Evolutionary conservation across 1,140 invertebrate species (phyloP).

Genomic region (Drosophila baimaii): DNA sequence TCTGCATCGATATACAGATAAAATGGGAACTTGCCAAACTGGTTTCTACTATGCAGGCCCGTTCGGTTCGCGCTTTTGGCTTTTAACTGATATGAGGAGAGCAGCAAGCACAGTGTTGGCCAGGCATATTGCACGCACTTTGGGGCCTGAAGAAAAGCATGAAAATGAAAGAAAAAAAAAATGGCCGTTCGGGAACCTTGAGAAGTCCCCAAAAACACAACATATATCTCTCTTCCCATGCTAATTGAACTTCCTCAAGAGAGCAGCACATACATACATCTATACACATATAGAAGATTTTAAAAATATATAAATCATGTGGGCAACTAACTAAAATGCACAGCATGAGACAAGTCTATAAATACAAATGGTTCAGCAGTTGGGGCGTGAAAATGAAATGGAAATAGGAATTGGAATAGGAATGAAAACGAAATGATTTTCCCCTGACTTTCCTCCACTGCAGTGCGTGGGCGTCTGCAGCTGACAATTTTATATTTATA

Average conservation of each 20-base stretch:
- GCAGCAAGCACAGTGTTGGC: conserved; percentile 17
- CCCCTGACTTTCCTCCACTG: conserved; percentile 36
- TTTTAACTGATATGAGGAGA: conserved; percentile 74
- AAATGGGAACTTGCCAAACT: conserved; percentile 72
- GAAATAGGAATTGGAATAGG: conserved; percentile 31
- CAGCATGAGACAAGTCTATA: conserved; percentile 84
- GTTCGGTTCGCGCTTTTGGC: conserved; percentile 72
- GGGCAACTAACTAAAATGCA: conserved; percentile 78
- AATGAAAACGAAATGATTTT: conserved; percentile 56
- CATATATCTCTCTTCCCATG: conserved; percentile 8
- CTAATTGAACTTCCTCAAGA: conserved; percentile 56
- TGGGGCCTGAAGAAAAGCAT: conserved; percentile 1
- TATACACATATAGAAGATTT: conserved; percentile 45
- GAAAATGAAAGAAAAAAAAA: conserved; percentile 54
- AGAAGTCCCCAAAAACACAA: conserved; percentile 18
- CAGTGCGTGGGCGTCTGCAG: conserved; percentile 75
- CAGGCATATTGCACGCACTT: conserved; percentile 73
- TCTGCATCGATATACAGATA: conserved; percentile 30
- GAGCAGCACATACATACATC: conserved; percentile 1
- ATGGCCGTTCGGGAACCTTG: conserved; percentile 60
- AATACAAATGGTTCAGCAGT: conserved; percentile 56
- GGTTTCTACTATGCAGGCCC: conserved; percentile 70
- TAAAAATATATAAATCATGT: conserved; percentile 84
- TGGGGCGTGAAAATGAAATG: conserved; percentile 66
- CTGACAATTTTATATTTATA: conserved; percentile 81